A percentile compares a stretch with the other conserved stretches of the same genome.
phyloP scores from a whole-genome alignment of 64 coral and sea anemone species.

The Dendrophyllia cribrosa region DNA sequence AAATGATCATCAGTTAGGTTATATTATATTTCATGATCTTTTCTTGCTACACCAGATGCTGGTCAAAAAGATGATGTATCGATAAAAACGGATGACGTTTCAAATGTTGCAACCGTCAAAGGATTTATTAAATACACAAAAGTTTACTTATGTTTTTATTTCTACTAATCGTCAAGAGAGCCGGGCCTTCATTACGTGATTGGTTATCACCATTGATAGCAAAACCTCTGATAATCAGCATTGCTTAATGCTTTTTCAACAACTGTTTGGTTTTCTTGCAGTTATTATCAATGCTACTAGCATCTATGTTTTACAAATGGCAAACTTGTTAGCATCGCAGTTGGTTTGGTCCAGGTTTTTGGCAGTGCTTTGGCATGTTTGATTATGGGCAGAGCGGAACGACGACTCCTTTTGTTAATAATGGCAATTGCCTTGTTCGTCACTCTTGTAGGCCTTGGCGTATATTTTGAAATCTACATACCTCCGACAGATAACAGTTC shows the following conservation, averaged over 20 bases:
- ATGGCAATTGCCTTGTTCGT: constrained; percentile 69
- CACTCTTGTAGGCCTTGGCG: constrained; percentile 61
- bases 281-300: constrained; percentile 76
- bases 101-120: too few species aligned
- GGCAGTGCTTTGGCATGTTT: constrained; percentile 73
- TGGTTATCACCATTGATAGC: constrained; percentile 54
- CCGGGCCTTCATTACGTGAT: constrained; percentile 54
- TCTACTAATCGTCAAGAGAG: constrained; percentile 56
- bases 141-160: too few species aligned
- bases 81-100: too few species aligned
- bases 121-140: too few species aligned
- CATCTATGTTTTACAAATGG: constrained; percentile 77
- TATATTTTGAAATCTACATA: constrained; percentile 79
- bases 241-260: constrained; percentile 80
- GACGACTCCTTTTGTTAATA: constrained; percentile 67
- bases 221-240: constrained; percentile 78
- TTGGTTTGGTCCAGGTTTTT: constrained; percentile 80
- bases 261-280: constrained; percentile 76
- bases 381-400: constrained; percentile 82
- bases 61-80: too few species aligned
- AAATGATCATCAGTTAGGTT: too few species aligned
- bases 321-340: constrained; percentile 67
- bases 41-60: too few species aligned
- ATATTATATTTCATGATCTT: too few species aligned
- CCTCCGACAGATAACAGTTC: constrained; percentile 14